phyloP scores from a whole-genome alignment of 2,113 vertebrate genomes.

The Heliornis fulica region DNA sequence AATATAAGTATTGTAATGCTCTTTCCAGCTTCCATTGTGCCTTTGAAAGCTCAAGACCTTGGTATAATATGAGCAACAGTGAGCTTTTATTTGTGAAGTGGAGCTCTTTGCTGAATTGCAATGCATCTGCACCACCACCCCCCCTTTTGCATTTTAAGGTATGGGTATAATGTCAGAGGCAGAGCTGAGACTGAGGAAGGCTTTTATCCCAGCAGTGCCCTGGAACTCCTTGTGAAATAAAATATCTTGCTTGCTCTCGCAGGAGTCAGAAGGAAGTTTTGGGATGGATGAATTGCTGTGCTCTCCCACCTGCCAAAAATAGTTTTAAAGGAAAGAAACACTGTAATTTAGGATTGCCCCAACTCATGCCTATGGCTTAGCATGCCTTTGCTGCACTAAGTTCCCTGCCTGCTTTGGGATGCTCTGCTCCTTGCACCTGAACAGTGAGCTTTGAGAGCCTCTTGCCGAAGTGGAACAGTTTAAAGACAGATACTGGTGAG shows the following conservation, averaged over 20 bases:
- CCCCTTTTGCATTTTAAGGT: not conserved
- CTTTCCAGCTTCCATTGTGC: not conserved
- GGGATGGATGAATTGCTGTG: not conserved
- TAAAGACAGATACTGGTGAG: not conserved
- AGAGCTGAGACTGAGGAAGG: not conserved
- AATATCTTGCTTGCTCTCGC: not conserved
- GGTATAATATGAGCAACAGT: not conserved
- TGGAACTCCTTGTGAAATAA: slow-evolving; percentile 36
- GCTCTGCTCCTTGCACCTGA: not conserved
- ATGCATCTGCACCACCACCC: not conserved
- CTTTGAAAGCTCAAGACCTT: not conserved
- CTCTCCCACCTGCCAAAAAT: not conserved
- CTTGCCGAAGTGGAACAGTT: not conserved
- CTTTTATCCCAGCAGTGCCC: slow-evolving; percentile 35
- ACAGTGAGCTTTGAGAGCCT: no score
- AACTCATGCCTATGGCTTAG: rapidly evolving
- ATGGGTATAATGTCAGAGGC: slow-evolving; percentile 1
- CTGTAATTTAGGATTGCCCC: not conserved
- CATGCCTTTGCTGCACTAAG: rapidly evolving
- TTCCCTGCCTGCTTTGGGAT: not conserved
- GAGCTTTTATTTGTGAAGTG: slow-evolving; percentile 1
- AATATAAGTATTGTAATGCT: not conserved
- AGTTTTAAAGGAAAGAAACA: not conserved
- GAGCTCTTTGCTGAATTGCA: slow-evolving; percentile 6
- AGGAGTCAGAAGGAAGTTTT: slow-evolving; percentile 31